Evolutionary conservation across 2,113 vertebrate species (phyloP).

Genomic region (Misgurnus anguillicaudatus): DNA sequence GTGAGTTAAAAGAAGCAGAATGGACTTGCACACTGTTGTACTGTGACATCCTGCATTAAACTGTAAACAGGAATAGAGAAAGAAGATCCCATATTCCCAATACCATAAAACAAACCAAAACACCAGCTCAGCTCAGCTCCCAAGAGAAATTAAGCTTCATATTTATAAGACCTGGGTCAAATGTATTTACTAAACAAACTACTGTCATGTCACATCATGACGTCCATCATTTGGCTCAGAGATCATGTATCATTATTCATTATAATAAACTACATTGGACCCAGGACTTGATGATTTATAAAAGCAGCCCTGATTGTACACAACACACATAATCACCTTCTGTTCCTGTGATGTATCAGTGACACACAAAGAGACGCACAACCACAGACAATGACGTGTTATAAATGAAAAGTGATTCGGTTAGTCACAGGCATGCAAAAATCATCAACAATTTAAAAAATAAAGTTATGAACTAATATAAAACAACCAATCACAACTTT

Average conservation of each 20-base stretch:
- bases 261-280: conserved; percentile 15
- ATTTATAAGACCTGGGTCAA: conserved; percentile 16
- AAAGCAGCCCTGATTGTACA: conserved; percentile 18
- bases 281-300: conserved; percentile 16
- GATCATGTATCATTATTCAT: too few relatives aligned
- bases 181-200: neutral
- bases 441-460: conserved; percentile 31
- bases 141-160: neutral
- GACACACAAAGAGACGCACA: conserved; percentile 63
- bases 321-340: conserved; percentile 82
- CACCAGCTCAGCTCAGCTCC: neutral
- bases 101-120: neutral
- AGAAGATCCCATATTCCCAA: neutral
- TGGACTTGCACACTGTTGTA: neutral
- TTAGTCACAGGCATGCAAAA: conserved; percentile 23
- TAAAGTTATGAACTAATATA: neutral
- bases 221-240: too few relatives aligned
- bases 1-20: neutral
- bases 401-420: conserved; percentile 16
- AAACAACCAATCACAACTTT: neutral
- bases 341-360: conserved; percentile 80
- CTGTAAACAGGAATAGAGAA: neutral
- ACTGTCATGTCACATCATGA: too few relatives aligned
- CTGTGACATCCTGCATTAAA: neutral
- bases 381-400: conserved; percentile 17